These are phyloP conservation scores for Alectoris magna DNA, from an alignment of 2,797 vertebrate species.

Conservation along the genomic window DNA sequence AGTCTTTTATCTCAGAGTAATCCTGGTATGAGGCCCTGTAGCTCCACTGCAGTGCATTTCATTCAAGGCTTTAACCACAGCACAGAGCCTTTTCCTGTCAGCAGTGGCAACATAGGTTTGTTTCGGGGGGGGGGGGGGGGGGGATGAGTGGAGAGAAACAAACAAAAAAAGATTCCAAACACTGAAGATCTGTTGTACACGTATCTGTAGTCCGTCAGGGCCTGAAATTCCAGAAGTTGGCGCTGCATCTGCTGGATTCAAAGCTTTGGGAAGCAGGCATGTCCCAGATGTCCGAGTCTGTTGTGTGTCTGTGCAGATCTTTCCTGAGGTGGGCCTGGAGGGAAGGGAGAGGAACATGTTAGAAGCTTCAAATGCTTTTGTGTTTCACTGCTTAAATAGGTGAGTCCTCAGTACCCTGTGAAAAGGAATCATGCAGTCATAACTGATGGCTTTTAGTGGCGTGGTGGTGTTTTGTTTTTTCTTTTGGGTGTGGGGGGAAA, in stretches of 20 bases:
- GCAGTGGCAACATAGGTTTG: neutral
- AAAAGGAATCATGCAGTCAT: neutral
- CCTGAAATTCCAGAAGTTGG: neutral
- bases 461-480: neutral
- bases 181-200: constrained; percentile 4
- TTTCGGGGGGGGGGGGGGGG: neutral
- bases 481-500: neutral
- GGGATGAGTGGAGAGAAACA: neutral
- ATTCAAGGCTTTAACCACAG: neutral
- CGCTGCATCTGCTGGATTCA: constrained; percentile 45
- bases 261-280: constrained; percentile 33
- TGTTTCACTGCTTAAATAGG: neutral
- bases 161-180: constrained; percentile 4
- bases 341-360: neutral
- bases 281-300: constrained; percentile 4
- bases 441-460: neutral
- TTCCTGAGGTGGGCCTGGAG: constrained; percentile 39
- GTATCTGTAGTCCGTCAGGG: constrained; percentile 45
- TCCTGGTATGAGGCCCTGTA: neutral
- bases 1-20: neutral
- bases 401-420: neutral
- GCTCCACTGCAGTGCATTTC: neutral
- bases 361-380: neutral
- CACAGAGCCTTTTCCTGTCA: neutral
- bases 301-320: constrained; percentile 10